These are phyloP conservation scores for Siderastrea radians DNA, from an alignment of 92 coral and sea anemone species.

Conservation along the genomic window DNA sequence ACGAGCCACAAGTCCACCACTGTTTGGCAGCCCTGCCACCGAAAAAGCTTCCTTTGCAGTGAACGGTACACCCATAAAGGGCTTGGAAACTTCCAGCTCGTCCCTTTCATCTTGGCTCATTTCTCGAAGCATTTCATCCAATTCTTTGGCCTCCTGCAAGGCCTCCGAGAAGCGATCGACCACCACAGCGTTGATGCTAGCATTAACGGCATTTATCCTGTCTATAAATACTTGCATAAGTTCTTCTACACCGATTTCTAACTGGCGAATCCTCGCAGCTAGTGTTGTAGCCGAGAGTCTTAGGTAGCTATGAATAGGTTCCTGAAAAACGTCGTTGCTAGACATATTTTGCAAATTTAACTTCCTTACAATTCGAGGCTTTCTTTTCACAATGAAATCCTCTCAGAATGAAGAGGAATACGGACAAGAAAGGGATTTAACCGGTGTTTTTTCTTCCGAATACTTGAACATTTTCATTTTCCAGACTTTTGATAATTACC, in stretches of 20 bases:
- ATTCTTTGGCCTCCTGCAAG: constrained; percentile 81
- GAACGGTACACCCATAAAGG: constrained; percentile 93
- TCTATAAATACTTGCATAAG: constrained; percentile 79
- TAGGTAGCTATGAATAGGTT: constrained; percentile 40
- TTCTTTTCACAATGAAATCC: not conserved
- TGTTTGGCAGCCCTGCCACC: constrained; percentile 84
- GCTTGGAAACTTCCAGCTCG: constrained; percentile 63
- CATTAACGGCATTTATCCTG: constrained; percentile 83
- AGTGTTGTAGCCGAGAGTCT: constrained; percentile 75
- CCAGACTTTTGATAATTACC: not conserved
- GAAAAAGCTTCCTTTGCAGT: constrained; percentile 95
- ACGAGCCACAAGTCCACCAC: constrained; percentile 93
- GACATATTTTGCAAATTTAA: constrained; percentile 6
- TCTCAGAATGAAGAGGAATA: not conserved
- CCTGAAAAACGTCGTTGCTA: constrained; percentile 29
- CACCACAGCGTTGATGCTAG: constrained; percentile 87
- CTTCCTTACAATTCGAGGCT: no score
- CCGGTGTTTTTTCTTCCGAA: no score
- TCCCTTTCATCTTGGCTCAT: constrained; percentile 65
- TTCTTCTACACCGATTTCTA: constrained; percentile 85
- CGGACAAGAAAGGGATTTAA: not conserved
- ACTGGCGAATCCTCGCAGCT: constrained; percentile 79
- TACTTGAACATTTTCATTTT: not conserved
- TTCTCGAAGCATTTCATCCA: constrained; percentile 79
- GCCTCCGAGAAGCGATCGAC: constrained; percentile 91